phyloP scores from a whole-genome alignment of 2,888 invertebrate species.

The Leptopilina myrica region DNA sequence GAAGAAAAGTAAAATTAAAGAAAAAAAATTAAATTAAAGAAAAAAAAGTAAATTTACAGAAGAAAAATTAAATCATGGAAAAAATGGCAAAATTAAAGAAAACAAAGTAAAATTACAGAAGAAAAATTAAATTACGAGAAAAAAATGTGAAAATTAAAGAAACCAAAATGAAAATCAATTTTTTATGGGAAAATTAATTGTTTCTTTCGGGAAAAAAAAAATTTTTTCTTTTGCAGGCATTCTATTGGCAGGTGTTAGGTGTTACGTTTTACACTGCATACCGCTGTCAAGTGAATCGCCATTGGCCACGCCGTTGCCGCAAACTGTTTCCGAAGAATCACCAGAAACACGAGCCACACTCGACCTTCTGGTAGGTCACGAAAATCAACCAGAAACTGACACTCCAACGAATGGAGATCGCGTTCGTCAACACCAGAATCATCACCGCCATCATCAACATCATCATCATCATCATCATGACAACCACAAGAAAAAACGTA shows the following conservation, averaged over 20 bases:
- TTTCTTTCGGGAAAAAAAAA: conserved; percentile 3
- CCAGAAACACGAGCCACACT: conserved; percentile 65
- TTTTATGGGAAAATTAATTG: background rate
- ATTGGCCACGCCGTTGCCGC: conserved; percentile 69
- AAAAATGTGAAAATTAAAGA: too few species aligned
- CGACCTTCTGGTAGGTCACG: conserved; percentile 70
- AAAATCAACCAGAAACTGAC: conserved; percentile 70
- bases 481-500: conserved; percentile 73
- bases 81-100: too few species aligned
- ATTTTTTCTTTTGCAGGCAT: conserved; percentile 62
- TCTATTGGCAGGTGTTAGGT: conserved; percentile 70
- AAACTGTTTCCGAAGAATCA: conserved; percentile 60
- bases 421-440: conserved; percentile 58
- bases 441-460: conserved; percentile 66
- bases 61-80: too few species aligned
- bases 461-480: conserved; percentile 68
- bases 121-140: too few species aligned
- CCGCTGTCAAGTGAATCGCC: conserved; percentile 71
- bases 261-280: conserved; percentile 72
- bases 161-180: background rate
- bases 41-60: too few species aligned
- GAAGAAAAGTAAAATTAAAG: too few species aligned
- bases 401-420: conserved; percentile 67
- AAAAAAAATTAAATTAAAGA: too few species aligned
- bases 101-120: too few species aligned